A percentile compares a stretch with the other conserved stretches of the same genome.
Evolutionary conservation across 2,797 vertebrate species (phyloP).

Genomic region (Anguilla marmorata): DNA sequence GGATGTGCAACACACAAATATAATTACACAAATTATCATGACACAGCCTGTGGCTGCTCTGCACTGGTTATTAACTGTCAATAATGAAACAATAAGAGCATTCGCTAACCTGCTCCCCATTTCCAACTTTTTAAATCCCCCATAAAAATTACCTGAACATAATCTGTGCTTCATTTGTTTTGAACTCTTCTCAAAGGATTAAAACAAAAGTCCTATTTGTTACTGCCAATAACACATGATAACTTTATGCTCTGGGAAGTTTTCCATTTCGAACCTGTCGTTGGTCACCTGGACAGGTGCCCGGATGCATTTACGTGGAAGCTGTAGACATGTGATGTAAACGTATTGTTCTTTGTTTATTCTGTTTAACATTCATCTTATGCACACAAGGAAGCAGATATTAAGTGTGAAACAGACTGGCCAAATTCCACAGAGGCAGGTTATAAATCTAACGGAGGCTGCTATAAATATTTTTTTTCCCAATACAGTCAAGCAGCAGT

Average conservation of each 20-base stretch:
- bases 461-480: not conserved
- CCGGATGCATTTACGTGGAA: not conserved
- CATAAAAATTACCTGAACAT: not conserved
- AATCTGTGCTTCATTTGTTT: not conserved
- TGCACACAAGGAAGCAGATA: slow-evolving; percentile 9
- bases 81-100: no score
- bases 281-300: slow-evolving; percentile 4
- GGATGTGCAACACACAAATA: not conserved
- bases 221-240: not conserved
- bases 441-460: not conserved
- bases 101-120: not conserved
- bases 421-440: not conserved
- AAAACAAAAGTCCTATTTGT: not conserved
- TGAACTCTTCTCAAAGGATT: not conserved
- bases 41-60: not conserved
- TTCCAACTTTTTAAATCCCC: not conserved
- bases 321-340: not conserved
- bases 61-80: no score
- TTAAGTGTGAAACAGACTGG: not conserved
- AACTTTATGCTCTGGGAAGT: not conserved
- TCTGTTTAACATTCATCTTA: not conserved
- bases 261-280: not conserved
- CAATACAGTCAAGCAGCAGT: not conserved
- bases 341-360: not conserved
- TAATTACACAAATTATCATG: not conserved